Percentiles rank a stretch among this genome's conserved stretches.
Conservation (phyloP, 2,797 vertebrate species). For the Xiphophorus birchmanni region DNA sequence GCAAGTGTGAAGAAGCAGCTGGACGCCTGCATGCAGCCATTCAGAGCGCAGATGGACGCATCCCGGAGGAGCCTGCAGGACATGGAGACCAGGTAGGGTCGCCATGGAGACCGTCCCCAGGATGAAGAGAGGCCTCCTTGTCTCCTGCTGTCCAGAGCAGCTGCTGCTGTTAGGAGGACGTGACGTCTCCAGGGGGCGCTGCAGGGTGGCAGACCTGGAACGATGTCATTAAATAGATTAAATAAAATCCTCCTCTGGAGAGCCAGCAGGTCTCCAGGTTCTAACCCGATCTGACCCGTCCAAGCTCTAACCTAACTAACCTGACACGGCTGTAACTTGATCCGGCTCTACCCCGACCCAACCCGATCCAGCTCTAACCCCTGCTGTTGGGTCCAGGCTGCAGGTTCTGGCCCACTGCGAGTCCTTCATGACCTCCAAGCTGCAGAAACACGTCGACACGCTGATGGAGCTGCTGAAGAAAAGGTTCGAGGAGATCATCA, state of each 20-base stretch:
- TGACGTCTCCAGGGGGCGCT: no score
- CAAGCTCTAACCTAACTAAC: not conserved
- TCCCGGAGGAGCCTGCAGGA: constrained; percentile 23
- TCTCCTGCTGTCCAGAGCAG: no score
- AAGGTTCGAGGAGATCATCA: not conserved
- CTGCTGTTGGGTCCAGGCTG: constrained; percentile 35
- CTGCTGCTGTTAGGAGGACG: no score
- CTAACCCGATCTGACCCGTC: no score
- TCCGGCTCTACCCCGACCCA: no score
- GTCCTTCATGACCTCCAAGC: not conserved
- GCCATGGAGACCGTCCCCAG: no score
- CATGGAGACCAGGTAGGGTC: constrained; percentile 44
- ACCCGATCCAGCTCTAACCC: not conserved
- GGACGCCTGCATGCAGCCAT: not conserved
- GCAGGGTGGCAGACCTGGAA: no score
- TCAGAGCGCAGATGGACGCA: not conserved
- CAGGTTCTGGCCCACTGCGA: not conserved
- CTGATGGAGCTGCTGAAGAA: not conserved
- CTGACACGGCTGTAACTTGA: no score
- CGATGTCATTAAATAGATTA: no score
- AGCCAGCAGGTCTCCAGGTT: no score
- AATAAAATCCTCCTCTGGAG: not conserved
- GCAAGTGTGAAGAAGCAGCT: constrained; percentile 25
- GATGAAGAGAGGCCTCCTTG: no score
- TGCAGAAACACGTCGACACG: not conserved